Evolutionary conservation across 2,888 invertebrate species (phyloP).

Genomic region (Nephrotoma guestfalica): DNA sequence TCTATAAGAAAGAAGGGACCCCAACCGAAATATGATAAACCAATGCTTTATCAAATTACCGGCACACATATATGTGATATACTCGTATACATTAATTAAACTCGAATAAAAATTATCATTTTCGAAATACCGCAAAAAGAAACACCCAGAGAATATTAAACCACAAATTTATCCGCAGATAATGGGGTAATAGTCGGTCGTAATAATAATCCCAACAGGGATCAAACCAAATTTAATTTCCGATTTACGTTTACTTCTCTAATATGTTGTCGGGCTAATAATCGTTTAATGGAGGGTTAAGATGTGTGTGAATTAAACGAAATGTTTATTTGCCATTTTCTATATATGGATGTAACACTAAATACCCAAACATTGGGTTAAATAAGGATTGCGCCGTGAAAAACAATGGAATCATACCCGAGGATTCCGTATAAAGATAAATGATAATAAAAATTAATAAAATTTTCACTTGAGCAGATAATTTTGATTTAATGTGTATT

Average conservation of each 20-base stretch:
- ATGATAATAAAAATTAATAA: conserved; percentile 2
- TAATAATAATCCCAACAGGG: background rate
- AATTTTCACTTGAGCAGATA: background rate
- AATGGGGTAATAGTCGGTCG: background rate
- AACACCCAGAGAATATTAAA: background rate
- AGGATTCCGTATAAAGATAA: background rate
- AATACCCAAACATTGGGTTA: background rate
- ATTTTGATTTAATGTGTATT: background rate
- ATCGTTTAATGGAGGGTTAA: conserved; percentile 4
- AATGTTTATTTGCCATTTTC: background rate
- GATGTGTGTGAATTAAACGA: background rate
- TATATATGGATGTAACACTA: background rate
- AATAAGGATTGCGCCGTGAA: background rate
- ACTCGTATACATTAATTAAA: background rate
- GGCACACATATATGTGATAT: background rate
- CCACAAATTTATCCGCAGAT: background rate
- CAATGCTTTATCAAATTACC: background rate
- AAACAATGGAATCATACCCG: background rate
- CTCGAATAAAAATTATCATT: background rate
- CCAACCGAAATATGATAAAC: background rate
- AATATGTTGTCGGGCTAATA: background rate
- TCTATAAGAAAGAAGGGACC: background rate
- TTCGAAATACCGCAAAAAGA: background rate
- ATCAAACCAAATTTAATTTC: background rate
- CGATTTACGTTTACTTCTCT: background rate